phyloP scores from a whole-genome alignment of 2,797 vertebrate species.

The Fistularia tabacaria region DNA sequence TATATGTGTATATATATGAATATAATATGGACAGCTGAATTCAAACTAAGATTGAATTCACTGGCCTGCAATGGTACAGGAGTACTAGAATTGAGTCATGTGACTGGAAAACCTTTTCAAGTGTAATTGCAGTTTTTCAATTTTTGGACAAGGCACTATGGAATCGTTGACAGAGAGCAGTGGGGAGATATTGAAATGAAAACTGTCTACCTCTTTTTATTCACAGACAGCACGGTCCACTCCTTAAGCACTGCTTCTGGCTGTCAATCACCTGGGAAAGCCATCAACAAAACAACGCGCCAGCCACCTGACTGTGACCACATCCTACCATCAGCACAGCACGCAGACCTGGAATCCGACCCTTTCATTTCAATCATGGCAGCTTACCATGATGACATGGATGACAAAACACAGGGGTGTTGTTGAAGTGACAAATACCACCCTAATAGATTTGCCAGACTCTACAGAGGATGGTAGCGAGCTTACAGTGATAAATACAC shows the following conservation, averaged over 20 bases:
- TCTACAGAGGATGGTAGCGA: slow-evolving; percentile 3
- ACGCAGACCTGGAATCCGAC: slow-evolving; percentile 13
- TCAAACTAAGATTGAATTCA: too few species aligned
- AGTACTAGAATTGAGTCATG: too few species aligned
- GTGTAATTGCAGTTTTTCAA: too few species aligned
- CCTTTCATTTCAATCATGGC: slow-evolving; percentile 31
- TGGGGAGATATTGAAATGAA: too few species aligned
- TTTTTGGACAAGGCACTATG: too few species aligned
- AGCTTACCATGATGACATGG: slow-evolving; percentile 22
- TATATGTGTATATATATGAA: too few species aligned
- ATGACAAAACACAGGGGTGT: slow-evolving; percentile 31
- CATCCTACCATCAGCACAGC: slow-evolving; percentile 19
- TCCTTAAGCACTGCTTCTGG: not conserved
- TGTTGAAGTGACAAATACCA: slow-evolving; percentile 26
- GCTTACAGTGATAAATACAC: slow-evolving; percentile 32
- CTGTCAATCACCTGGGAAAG: slow-evolving; percentile 39
- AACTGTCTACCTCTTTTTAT: too few species aligned
- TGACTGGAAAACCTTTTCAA: too few species aligned
- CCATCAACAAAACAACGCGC: slow-evolving; percentile 14
- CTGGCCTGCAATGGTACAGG: too few species aligned
- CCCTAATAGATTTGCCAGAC: slow-evolving; percentile 23
- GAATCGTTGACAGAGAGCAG: too few species aligned
- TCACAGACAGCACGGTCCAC: too few species aligned
- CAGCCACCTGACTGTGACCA: slow-evolving; percentile 16
- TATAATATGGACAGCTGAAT: too few species aligned